Evolutionary conservation across 2,797 vertebrate species (phyloP), one percentile per base, ranked within the genome.

Genomic region (Parambassis ranga): DNA sequence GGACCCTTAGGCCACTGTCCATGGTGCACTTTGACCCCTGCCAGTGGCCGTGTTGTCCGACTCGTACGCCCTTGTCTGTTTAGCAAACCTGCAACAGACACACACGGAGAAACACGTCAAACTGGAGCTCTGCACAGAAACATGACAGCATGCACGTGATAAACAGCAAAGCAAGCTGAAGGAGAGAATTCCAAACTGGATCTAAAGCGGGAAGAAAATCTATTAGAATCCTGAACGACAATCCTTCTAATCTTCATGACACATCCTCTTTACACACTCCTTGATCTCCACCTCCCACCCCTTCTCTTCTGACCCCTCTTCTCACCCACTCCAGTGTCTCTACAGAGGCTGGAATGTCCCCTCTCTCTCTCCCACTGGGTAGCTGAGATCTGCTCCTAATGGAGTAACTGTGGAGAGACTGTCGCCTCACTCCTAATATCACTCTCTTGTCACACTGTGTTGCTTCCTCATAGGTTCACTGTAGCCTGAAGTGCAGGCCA

Each of bases 1-100:
- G 82, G 85, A 90, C 87, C 88, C 87, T 89, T 14, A 91, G 85
- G 87, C 89, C 86, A 77, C 85, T 55, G 85, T 90, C 92, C 93
- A 94, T 94, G 89, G 75, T 80, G 88, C 58, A 42, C 81, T 68
- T 79, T 77, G 73, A 90, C 79, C 86, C 88, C 86, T 63, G 69
- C 78, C 79, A 75, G 79, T 67, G 64, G 84, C 83, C 72, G 79
- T 79, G 75, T 66, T 82, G 78, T 49, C 76, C 76, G 19, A 58
- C 48, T 32, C 44, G 41, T 60, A 70, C 73, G n/a, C 63, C 68
- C 53, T 79, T 10, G 52, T 63, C 75, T 39, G 62, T 58, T 77
- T 19, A 18, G 68, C 82, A 76, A 82, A 89, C 83, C 91, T 92
- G 85, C 56, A 67, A 82, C 59, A 81, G 47, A 82, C 57, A 69